Evolutionary conservation across 2,797 vertebrate genomes (phyloP).

Genomic region (Gobionotothen gibberifrons): DNA sequence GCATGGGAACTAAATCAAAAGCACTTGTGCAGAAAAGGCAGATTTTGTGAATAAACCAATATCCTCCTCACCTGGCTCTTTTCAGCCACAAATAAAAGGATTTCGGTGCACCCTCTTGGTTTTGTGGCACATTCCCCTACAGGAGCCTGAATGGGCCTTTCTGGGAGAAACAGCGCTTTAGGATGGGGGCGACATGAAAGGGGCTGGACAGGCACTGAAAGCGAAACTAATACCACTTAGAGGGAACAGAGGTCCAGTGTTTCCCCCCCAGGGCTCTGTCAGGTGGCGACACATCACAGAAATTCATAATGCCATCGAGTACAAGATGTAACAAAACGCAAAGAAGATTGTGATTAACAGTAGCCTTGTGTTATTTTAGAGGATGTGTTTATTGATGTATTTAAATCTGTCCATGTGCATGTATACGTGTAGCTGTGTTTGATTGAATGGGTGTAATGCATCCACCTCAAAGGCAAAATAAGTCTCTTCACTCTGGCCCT

Average conservation of each 20-base stretch:
- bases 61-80: slow-evolving; percentile 73
- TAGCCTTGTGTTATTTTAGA: neutral
- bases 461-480: slow-evolving; percentile 82
- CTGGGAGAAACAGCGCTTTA: slow-evolving; percentile 77
- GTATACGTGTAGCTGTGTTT: slow-evolving; percentile 18
- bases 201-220: slow-evolving; percentile 72
- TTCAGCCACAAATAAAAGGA: slow-evolving; percentile 72
- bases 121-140: slow-evolving; percentile 73
- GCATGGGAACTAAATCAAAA: slow-evolving; percentile 48
- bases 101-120: slow-evolving; percentile 63
- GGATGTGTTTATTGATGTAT: slow-evolving; percentile 68
- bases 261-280: slow-evolving; percentile 56
- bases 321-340: slow-evolving; percentile 55
- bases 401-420: slow-evolving; percentile 38
- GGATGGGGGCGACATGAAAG: slow-evolving; percentile 80
- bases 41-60: slow-evolving; percentile 60
- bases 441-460: slow-evolving; percentile 66
- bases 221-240: slow-evolving; percentile 77
- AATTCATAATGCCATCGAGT: slow-evolving; percentile 56
- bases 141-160: slow-evolving; percentile 78
- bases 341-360: slow-evolving; percentile 5
- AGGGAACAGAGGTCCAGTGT: slow-evolving; percentile 75
- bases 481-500: slow-evolving; percentile 84
- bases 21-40: slow-evolving; percentile 32
- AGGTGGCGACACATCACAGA: slow-evolving; percentile 50